Base-by-base conservation (phyloP, 2,113 vertebrate genomes). In the Cephalopholis sonnerati region DNA sequence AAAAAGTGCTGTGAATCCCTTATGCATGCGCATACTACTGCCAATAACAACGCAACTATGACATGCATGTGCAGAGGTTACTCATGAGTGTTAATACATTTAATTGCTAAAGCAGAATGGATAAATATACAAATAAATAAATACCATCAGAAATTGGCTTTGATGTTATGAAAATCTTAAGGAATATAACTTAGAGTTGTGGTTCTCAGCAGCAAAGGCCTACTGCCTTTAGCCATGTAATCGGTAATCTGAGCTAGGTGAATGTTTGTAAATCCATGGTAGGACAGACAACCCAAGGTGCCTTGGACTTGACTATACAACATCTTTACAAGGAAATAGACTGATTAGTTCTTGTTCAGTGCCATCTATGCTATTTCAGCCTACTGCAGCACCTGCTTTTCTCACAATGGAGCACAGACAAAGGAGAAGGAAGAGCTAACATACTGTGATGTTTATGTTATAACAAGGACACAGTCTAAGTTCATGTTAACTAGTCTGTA, bases 391-490 rank as follows among this genome's bases (percentile, higher is more conserved):
- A 74, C 78, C 63, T 62, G 65, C 44, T 62, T 74, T 70, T 54
- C 17, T 44, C 25, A 74, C 27, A 69, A 74, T 63, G 15, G 2
- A 66, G 64, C 58, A 62, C 59, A 67, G 18, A 82, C 57, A 79
- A 83, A 76, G 3, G 29, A 18, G 5, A 57, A 58, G 24, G 27
- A 71, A 72, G 39, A 70, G 46, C 20, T 62, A 59, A 69, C 32
- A 83, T 53, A 46, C 41, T 39, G 48, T 58, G 22, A 78, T n/a
- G 36, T 25, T 63, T 25, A 36, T 54, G 22, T 71, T 54, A 24
- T 44, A 79, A 77, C 54, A 85, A 89, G 81, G 86, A 18, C 79
- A 77, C 7, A 15, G 7, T 50, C 53, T 50, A 75, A 11, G 11
- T 55, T 76, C 57, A 83, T 66, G 12, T 53, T 66, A 16, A 73